Evolutionary conservation across 2,797 vertebrate species (phyloP).

Genomic region (Rallus crepitans): DNA sequence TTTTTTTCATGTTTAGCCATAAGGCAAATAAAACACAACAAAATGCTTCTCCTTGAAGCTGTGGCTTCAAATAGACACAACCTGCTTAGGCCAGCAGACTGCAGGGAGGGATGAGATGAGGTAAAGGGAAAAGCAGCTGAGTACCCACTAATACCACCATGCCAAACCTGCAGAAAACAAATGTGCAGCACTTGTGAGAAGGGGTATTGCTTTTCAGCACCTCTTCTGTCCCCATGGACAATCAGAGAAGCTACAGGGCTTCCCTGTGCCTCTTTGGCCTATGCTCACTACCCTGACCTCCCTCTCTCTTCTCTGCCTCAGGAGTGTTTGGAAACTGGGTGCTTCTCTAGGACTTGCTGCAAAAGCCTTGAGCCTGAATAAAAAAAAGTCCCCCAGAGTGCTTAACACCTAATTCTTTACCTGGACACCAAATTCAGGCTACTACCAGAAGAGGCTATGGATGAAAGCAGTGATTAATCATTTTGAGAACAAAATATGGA

Average conservation of each 20-base stretch:
- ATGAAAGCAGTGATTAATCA: not conserved
- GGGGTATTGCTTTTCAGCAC: not conserved
- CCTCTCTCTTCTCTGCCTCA: not conserved
- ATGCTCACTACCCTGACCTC: rapidly evolving
- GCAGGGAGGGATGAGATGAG: not conserved
- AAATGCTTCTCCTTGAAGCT: rapidly evolving
- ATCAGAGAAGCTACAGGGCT: not conserved
- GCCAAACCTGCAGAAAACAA: not conserved
- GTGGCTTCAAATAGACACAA: not conserved
- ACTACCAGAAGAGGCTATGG: not conserved
- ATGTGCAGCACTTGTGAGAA: rapidly evolving
- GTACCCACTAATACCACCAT: not conserved
- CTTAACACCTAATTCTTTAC: not conserved
- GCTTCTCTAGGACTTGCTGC: not conserved
- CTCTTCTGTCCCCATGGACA: rapidly evolving
- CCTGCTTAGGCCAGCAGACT: not conserved
- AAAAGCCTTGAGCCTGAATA: not conserved
- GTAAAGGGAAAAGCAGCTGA: rapidly evolving
- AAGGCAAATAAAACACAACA: not conserved
- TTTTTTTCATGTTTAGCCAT: not conserved
- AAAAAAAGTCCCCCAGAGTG: not conserved
- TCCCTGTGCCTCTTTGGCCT: rapidly evolving
- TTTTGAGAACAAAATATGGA: not conserved
- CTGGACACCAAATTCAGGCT: not conserved
- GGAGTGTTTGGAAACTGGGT: not conserved